phyloP scores from a whole-genome alignment of 2,888 invertebrate genomes.

The Autographa pulchrina region DNA sequence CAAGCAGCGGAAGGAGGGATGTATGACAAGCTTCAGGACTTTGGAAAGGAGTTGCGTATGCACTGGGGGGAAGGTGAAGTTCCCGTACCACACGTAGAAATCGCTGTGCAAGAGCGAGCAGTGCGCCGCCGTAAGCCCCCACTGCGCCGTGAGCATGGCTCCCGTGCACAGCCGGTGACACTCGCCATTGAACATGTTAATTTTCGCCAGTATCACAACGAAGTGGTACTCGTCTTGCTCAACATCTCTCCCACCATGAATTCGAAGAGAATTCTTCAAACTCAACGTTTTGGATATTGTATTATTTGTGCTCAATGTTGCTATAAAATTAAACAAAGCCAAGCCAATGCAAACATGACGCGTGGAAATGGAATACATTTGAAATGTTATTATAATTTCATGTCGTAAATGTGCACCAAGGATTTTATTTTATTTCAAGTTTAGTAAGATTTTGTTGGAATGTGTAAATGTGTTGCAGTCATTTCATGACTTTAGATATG shows the following conservation, averaged over 20 bases:
- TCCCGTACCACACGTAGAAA: background rate
- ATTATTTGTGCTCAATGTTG: background rate
- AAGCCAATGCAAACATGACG: background rate
- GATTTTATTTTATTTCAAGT: no score
- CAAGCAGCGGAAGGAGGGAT: background rate
- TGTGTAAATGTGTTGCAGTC: no score
- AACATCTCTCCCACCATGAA: background rate
- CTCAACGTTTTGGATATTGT: background rate
- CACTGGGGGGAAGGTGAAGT: background rate
- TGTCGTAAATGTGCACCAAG: background rate
- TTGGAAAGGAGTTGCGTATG: background rate
- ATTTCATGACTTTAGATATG: no score
- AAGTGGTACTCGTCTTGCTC: background rate
- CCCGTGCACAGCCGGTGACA: background rate
- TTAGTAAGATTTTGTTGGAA: no score
- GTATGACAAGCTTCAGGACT: background rate
- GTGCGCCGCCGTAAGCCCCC: slow-evolving; percentile 3
- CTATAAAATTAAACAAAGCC: background rate
- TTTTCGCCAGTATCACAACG: background rate
- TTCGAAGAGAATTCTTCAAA: background rate
- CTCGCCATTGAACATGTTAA: background rate
- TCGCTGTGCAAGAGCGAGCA: background rate
- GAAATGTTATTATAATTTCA: background rate
- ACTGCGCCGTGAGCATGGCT: background rate
- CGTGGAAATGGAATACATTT: background rate